These are phyloP conservation scores for Nephrocerus scutellatus DNA, from an alignment of 2,888 invertebrate species.

Conservation along the genomic window DNA sequence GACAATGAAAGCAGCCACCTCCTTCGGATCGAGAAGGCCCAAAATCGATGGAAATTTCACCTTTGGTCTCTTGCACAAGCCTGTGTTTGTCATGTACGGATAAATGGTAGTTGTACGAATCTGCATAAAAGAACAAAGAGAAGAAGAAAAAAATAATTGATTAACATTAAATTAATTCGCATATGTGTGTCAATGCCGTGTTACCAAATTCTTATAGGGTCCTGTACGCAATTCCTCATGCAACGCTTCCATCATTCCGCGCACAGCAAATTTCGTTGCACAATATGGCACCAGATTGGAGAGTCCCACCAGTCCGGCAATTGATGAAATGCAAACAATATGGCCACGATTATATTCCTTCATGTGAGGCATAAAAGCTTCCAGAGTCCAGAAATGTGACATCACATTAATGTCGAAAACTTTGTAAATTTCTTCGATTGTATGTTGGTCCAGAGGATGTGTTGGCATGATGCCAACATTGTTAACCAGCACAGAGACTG, in stretches of 20 bases:
- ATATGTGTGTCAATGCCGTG: background rate
- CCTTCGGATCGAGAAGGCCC: conserved; percentile 57
- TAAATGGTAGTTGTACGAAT: conserved; percentile 76
- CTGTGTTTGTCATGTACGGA: conserved; percentile 84
- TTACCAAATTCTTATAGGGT: conserved; percentile 37
- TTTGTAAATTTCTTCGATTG: conserved; percentile 60
- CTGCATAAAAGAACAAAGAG: conserved; percentile 34
- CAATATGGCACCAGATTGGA: conserved; percentile 76
- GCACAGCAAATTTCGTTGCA: conserved; percentile 71
- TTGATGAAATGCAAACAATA: conserved; percentile 67
- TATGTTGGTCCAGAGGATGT: conserved; percentile 60
- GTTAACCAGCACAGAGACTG: conserved; percentile 71
- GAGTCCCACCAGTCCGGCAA: conserved; percentile 67
- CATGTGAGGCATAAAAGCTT: conserved; percentile 73
- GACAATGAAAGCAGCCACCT: conserved; percentile 61
- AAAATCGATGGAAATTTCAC: conserved; percentile 65
- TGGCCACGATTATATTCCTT: conserved; percentile 67
- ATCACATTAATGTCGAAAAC: conserved; percentile 70
- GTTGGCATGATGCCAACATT: conserved; percentile 86
- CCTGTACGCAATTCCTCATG: conserved; percentile 65
- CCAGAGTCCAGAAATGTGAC: conserved; percentile 69
- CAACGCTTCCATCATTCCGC: conserved; percentile 78
- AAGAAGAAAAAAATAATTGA: conserved; percentile 17
- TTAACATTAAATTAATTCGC: conserved; percentile 23
- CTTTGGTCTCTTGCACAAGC: conserved; percentile 69